phyloP scores from a whole-genome alignment of 2,797 vertebrate species.

The Telmatherina bonti region DNA sequence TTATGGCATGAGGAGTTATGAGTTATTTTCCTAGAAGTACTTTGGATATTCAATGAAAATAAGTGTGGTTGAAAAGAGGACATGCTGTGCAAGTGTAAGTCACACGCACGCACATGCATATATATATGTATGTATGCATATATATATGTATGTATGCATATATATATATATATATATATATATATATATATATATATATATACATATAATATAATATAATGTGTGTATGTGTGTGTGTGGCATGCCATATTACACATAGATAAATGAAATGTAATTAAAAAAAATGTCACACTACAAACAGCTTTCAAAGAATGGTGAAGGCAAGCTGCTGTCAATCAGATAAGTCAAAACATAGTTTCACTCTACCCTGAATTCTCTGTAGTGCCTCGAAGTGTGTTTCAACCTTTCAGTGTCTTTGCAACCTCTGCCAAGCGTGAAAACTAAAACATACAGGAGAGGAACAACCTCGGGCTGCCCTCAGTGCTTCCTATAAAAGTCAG shows the following conservation, averaged over 20 bases:
- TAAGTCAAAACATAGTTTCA: no score
- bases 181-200: no score
- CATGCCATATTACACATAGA: no score
- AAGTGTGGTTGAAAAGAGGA: not conserved
- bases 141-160: no score
- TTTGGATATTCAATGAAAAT: not conserved
- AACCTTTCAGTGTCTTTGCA: constrained; percentile 14
- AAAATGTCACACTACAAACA: constrained; percentile 33
- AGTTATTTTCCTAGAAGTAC: constrained; percentile 31
- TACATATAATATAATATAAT: no score
- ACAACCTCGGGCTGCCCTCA: constrained; percentile 36
- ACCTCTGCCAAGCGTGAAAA: constrained; percentile 36
- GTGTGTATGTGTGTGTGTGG: no score
- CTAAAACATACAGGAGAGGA: constrained; percentile 49
- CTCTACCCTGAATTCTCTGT: constrained; percentile 9
- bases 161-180: no score
- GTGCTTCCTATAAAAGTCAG: constrained; percentile 24
- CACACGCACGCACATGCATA: no score
- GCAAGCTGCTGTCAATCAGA: constrained; percentile 53
- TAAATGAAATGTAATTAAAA: constrained; percentile 10
- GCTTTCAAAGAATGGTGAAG: constrained; percentile 30
- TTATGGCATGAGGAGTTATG: constrained; percentile 6
- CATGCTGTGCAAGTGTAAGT: no score
- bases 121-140: no score
- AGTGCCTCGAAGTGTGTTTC: constrained; percentile 22